Evolutionary conservation across 2,888 invertebrate genomes (phyloP), one percentile per base, ranked within the genome.

Genomic region (Physocephala rufipes): DNA sequence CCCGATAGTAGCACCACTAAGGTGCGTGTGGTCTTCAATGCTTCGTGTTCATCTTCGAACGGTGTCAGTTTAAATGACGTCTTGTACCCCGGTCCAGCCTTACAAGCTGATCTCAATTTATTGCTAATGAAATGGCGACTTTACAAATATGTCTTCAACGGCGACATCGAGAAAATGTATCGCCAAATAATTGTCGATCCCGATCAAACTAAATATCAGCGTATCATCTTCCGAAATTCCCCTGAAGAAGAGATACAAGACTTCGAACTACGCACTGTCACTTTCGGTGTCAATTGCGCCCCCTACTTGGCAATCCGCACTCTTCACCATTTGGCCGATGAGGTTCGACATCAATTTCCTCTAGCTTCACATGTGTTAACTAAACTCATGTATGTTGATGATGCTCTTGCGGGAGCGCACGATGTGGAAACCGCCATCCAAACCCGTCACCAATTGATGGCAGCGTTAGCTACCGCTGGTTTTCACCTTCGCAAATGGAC

Each of bases 121-220:
- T 12, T 76, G 0, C 7, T 47, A 15, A 21, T 62, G 13, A 36
- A 19, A 36, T 62, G 62, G 62, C 62, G 62, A 21, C 24, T 62
- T 2, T 62, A 72, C n/a, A 30, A 64, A 19, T 76, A 67, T 16
- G 75, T 74, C 0, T 74, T 76, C 43, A 75, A 74, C 15, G 74
- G 74, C 1, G 76, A 78, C 30, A 70, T 76, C 2, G 47, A 74
- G 30, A 76, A 77, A n/a, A 75, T 76, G 73, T 76, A 74, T n/a
- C 71, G 75, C 2, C 75, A 76, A 28, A 71, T 77, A 3, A 62
- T 66, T 19, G 58, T 76, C 1, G 62, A 73, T 3, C 70, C 69
- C 1, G 28, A 55, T 3, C 71, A 77, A 26, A 49, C 47, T 4
- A 30, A 63, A 16, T 76, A 69, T 53, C 75, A 76, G 36, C 43